Evolutionary conservation across 2,888 invertebrate species (phyloP).

Genomic region (Eulithis testata): DNA sequence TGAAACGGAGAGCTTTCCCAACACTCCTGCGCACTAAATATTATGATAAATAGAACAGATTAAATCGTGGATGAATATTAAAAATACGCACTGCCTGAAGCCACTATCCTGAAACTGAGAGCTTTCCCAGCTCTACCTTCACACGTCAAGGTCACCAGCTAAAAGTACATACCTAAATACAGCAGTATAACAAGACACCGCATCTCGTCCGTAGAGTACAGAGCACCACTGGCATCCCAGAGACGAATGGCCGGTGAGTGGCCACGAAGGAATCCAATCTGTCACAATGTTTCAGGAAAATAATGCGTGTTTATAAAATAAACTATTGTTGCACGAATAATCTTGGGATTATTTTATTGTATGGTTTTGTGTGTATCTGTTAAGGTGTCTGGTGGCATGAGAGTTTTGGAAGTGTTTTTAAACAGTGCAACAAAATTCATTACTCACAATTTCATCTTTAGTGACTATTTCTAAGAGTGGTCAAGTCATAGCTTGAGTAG

Average conservation of each 20-base stretch:
- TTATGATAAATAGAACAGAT: too few relatives aligned
- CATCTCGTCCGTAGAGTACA: conserved; percentile 12
- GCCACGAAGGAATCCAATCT: not conserved
- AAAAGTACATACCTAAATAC: conserved; percentile 24
- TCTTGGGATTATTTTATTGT: conserved; percentile 2
- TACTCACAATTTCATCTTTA: not conserved
- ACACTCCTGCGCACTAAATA: too few relatives aligned
- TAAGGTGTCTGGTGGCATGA: conserved; percentile 10
- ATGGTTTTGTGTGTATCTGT: conserved; percentile 2
- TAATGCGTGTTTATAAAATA: conserved; percentile 31
- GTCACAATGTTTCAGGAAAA: conserved; percentile 14
- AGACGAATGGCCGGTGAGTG: conserved; percentile 11
- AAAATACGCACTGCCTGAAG: too few relatives aligned
- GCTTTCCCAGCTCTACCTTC: too few relatives aligned
- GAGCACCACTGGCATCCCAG: conserved; percentile 8
- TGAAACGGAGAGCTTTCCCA: too few relatives aligned
- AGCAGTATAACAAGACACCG: conserved; percentile 15
- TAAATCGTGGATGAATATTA: too few relatives aligned
- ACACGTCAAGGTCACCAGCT: not conserved
- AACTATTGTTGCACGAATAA: conserved; percentile 20
- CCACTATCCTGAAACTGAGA: too few relatives aligned
- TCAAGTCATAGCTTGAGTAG: too few relatives aligned
- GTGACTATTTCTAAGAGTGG: too few relatives aligned
- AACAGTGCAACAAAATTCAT: not conserved
- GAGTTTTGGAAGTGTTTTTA: conserved; percentile 7